A percentile compares a stretch with the other conserved stretches of the same genome.
Conservation (phyloP, 1,140 invertebrate genomes). For the Leptoteleia sp. region DNA sequence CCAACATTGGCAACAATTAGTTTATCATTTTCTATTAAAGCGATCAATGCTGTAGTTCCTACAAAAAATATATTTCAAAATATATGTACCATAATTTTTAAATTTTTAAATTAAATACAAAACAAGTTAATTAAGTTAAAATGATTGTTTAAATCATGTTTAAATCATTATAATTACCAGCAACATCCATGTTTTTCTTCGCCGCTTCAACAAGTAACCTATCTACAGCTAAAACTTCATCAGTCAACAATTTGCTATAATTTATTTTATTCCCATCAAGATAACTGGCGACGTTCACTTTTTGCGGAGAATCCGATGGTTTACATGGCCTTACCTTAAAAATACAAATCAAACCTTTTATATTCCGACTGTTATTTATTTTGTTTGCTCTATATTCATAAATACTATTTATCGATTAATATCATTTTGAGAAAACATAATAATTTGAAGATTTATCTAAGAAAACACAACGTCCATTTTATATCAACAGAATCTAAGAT, state of each 20-base stretch:
- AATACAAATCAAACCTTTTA: neutral
- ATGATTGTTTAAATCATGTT: no score
- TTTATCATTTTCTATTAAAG: constrained; percentile 89
- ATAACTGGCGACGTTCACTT: constrained; percentile 82
- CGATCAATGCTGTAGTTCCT: constrained; percentile 96
- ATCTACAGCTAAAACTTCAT: constrained; percentile 92
- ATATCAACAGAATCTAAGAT: no score
- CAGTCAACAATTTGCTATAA: constrained; percentile 89
- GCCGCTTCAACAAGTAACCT: constrained; percentile 89
- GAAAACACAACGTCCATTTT: no score
- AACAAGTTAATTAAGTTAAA: no score
- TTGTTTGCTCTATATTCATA: no score
- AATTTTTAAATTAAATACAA: no score
- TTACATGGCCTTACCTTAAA: constrained; percentile 74
- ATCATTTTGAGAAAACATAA: no score
- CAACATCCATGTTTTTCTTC: constrained; percentile 91
- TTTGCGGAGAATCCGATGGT: constrained; percentile 66
- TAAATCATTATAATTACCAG: constrained; percentile 84
- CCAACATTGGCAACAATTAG: constrained; percentile 97
- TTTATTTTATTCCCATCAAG: constrained; percentile 88
- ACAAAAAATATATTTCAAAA: no score
- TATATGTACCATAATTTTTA: no score
- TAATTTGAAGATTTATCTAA: no score
- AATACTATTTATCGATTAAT: no score
- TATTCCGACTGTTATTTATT: no score